Base-by-base conservation (phyloP, 2,888 invertebrate genomes). In the Laspeyria flexula region DNA sequence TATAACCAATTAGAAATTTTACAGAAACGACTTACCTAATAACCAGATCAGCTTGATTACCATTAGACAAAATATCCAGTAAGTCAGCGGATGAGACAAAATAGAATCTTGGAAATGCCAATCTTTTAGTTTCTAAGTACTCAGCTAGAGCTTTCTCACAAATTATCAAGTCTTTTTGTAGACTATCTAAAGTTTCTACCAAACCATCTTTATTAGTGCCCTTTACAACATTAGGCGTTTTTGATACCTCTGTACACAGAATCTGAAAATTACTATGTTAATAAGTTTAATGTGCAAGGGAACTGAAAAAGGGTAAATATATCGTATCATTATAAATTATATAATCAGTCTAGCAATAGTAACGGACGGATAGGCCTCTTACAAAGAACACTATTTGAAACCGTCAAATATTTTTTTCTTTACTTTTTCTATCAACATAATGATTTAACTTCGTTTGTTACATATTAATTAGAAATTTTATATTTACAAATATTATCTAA, bases 111-210 rank as follows among this genome's bases (percentile, higher is more conserved):
- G 99, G 99, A 90, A 99, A 99, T 2, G 98, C 98, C 46, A 99
- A 92, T 72, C 99, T 94, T 87, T 99, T 99, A 0, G 99, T 99
- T 93, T 99, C 99, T 72, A 99, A 93, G 88, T 99, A 99, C 84
- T 99, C 98, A 16, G 99, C 98, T 57, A 99, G 90, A 7, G 99
- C 99, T 88, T 99, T 99, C 88, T 99, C 99, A 84, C 99, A 99
- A 21, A 99, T 93, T 0, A 96, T 95, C 55, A 99, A 91, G 79
- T 97, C 96, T 65, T 95, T 95, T 82, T 99, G 98, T 39, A 99
- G 89, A 43, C 93, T 90, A 75, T 99, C 98, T 34, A 99, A 92
- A 57, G 95, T 94, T 52, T 95, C 95, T 37, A 96, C 95, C 53
- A 99, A 93, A 7, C 97, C 97, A 13, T 95, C 94, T 81, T 95